Percentiles rank a stretch among this genome's conserved stretches.
Conservation (phyloP, 2,797 vertebrate species). For the Diplodus puntazzo region DNA sequence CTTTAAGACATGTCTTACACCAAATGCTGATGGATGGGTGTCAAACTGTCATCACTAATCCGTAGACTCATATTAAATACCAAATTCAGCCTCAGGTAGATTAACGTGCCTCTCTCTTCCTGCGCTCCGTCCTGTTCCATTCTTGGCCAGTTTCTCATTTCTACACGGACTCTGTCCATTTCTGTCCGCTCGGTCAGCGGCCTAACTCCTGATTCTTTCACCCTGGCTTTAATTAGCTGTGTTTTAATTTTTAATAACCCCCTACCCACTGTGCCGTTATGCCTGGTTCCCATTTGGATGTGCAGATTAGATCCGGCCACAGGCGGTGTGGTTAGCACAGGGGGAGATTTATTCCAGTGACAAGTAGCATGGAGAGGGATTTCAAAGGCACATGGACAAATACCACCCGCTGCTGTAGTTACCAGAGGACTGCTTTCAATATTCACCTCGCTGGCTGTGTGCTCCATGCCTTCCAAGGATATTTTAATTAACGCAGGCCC, state of each 20-base stretch:
- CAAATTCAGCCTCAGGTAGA: slow-evolving; percentile 45
- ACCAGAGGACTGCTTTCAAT: slow-evolving; percentile 28
- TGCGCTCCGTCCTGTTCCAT: not conserved
- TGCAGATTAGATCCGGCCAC: slow-evolving; percentile 63
- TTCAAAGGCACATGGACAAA: slow-evolving; percentile 47
- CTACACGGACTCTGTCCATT: slow-evolving; percentile 19
- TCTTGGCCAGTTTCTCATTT: slow-evolving; percentile 28
- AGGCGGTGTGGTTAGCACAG: slow-evolving; percentile 47
- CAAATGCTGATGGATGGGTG: slow-evolving; percentile 36
- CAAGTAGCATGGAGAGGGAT: slow-evolving; percentile 44
- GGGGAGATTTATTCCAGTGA: slow-evolving; percentile 47
- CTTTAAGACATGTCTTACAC: not conserved
- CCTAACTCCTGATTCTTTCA: slow-evolving; percentile 51
- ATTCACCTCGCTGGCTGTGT: slow-evolving; percentile 30
- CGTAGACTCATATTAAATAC: slow-evolving; percentile 30
- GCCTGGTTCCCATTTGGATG: slow-evolving; percentile 59
- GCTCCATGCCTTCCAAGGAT: slow-evolving; percentile 9
- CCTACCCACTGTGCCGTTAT: slow-evolving; percentile 38
- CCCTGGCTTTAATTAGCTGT: slow-evolving; percentile 69
- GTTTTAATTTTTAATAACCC: slow-evolving; percentile 76
- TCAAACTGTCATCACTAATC: slow-evolving; percentile 39
- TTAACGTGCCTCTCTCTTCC: slow-evolving; percentile 13
- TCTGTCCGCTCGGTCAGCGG: slow-evolving; percentile 23
- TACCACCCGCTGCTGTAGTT: slow-evolving; percentile 26
- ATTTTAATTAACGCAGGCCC: slow-evolving; percentile 36